Conservation (phyloP, 1,140 invertebrate species). For the Sipha flava region DNA sequence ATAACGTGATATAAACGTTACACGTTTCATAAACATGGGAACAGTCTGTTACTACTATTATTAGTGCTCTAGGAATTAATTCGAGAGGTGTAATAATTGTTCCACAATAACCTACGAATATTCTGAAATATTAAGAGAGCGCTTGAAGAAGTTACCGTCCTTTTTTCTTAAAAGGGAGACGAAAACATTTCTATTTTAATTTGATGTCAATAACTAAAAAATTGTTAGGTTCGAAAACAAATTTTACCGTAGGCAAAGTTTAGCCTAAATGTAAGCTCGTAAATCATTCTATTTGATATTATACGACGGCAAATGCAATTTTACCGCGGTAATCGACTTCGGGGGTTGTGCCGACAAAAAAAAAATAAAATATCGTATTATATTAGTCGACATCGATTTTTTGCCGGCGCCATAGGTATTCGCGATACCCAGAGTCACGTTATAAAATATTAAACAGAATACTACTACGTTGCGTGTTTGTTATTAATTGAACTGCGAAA, state of each 20-base stretch:
- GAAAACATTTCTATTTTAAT: too few relatives aligned
- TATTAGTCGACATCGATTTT: not conserved
- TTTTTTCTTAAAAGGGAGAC: too few relatives aligned
- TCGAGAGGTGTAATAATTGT: too few relatives aligned
- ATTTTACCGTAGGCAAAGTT: not conserved
- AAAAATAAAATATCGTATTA: not conserved
- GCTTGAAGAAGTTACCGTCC: too few relatives aligned
- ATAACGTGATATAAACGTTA: too few relatives aligned
- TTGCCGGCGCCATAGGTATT: not conserved
- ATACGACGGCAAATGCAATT: not conserved
- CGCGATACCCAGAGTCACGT: not conserved
- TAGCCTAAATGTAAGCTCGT: not conserved
- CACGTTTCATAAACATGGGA: too few relatives aligned
- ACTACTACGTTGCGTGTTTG: not conserved
- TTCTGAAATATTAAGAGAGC: too few relatives aligned
- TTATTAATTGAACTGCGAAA: not conserved
- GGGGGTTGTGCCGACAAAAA: not conserved
- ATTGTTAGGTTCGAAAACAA: not conserved
- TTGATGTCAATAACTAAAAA: too few relatives aligned
- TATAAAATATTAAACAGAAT: not conserved
- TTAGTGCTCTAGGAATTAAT: too few relatives aligned
- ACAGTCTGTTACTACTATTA: too few relatives aligned
- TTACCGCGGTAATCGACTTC: not conserved
- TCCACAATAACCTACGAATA: too few relatives aligned
- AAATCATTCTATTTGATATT: not conserved